Evolutionary conservation across 2,888 invertebrate genomes (phyloP).

Genomic region (Didymodactylos carnosus): DNA sequence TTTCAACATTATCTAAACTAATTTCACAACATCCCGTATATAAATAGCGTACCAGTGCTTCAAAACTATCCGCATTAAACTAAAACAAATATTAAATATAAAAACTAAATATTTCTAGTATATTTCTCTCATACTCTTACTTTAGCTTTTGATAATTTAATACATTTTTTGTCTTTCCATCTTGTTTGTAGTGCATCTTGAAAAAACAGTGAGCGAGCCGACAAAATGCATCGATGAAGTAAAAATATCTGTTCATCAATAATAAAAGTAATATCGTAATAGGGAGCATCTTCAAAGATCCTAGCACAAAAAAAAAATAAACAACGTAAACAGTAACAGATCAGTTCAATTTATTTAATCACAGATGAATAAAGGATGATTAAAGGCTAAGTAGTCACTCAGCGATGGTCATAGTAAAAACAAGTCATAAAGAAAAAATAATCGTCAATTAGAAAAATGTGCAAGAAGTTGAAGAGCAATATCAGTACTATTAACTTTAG

Average conservation of each 20-base stretch:
- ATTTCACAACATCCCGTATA: slow-evolving; percentile 32
- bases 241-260: slow-evolving; percentile 31
- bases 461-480: too few relatives aligned
- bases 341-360: too few relatives aligned
- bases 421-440: too few relatives aligned
- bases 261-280: slow-evolving; percentile 34
- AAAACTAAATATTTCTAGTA: not conserved
- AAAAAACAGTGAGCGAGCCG: slow-evolving; percentile 35
- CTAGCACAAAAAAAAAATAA: slow-evolving; percentile 20
- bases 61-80: slow-evolving; percentile 33
- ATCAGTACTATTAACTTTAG: too few relatives aligned
- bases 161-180: slow-evolving; percentile 30
- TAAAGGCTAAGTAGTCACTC: too few relatives aligned
- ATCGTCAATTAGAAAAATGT: too few relatives aligned
- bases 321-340: too few relatives aligned
- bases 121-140: too few relatives aligned
- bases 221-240: slow-evolving; percentile 36
- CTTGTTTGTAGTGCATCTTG: slow-evolving; percentile 30
- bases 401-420: too few relatives aligned
- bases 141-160: slow-evolving; percentile 26
- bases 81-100: slow-evolving; percentile 18
- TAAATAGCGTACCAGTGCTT: slow-evolving; percentile 33
- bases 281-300: slow-evolving; percentile 24
- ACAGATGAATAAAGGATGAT: too few relatives aligned
- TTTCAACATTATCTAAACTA: not conserved